Evolutionary conservation across 2,888 invertebrate genomes (phyloP).

Genomic region (Eilema griseolum): DNA sequence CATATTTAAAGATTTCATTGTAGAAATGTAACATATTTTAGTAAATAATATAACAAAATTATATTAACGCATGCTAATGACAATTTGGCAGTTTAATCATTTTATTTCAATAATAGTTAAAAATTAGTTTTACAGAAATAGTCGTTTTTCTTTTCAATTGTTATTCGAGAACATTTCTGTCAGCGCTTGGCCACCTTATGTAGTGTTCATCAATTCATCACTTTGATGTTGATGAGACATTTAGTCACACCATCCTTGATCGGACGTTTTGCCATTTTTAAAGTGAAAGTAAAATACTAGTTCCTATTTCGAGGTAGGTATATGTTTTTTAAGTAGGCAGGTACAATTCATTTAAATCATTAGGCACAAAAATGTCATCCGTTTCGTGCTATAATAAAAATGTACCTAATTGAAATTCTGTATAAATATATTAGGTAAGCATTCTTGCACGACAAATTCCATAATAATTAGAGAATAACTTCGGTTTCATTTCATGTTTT

Average conservation of each 20-base stretch:
- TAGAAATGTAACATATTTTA: not conserved
- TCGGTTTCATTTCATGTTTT: slow-evolving; percentile 24
- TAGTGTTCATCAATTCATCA: not conserved
- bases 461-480: slow-evolving; percentile 37
- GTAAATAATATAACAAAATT: no score
- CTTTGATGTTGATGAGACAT: no score
- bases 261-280: no score
- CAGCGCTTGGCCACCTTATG: not conserved
- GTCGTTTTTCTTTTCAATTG: no score
- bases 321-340: not conserved
- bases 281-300: not conserved
- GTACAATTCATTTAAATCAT: not conserved
- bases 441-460: slow-evolving; percentile 37
- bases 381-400: slow-evolving; percentile 15
- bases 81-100: not conserved
- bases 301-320: not conserved
- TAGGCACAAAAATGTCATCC: not conserved
- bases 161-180: not conserved
- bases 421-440: slow-evolving; percentile 20
- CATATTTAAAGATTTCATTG: not conserved
- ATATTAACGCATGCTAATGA: not conserved
- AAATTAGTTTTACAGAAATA: no score
- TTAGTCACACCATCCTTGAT: no score
- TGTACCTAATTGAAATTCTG: slow-evolving; percentile 39
- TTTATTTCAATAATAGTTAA: no score